A percentile compares a stretch with the other conserved stretches of the same genome.
Conservation (phyloP, 2,113 vertebrate species). For the Colaptes auratus region DNA sequence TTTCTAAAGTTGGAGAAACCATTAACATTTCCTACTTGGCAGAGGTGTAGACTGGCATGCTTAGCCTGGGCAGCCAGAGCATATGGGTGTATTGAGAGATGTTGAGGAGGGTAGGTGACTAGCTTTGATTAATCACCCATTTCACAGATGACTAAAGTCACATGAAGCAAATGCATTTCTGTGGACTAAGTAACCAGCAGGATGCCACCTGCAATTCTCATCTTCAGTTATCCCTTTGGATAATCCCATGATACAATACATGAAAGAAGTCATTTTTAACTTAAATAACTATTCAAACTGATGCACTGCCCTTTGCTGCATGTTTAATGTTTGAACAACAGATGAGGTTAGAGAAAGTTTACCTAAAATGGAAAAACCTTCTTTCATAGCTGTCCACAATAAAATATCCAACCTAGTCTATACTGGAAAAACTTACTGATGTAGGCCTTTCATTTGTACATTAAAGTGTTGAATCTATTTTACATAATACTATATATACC, state of each 20-base stretch:
- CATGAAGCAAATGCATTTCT: not conserved
- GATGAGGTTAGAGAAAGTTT: not conserved
- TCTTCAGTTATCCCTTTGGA: not conserved
- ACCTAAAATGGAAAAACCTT: not conserved
- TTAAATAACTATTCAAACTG: not conserved
- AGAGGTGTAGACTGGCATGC: not conserved
- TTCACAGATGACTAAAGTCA: not conserved
- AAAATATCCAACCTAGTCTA: not conserved
- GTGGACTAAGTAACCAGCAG: not conserved
- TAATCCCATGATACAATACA: not conserved
- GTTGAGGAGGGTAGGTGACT: not conserved
- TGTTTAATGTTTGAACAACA: not conserved
- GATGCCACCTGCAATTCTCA: not conserved
- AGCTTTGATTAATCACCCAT: not conserved
- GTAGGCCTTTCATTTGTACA: not conserved
- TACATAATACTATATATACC: not conserved
- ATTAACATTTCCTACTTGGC: accelerated
- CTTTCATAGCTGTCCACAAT: not conserved
- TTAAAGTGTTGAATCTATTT: not conserved
- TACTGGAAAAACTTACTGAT: not conserved
- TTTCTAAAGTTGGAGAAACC: not conserved
- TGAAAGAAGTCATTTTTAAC: not conserved
- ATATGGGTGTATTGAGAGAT: not conserved
- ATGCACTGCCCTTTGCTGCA: not conserved
- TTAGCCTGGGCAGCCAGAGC: not conserved